Evolutionary conservation across 2,113 vertebrate species (phyloP).

Genomic region (Uria lomvia): DNA sequence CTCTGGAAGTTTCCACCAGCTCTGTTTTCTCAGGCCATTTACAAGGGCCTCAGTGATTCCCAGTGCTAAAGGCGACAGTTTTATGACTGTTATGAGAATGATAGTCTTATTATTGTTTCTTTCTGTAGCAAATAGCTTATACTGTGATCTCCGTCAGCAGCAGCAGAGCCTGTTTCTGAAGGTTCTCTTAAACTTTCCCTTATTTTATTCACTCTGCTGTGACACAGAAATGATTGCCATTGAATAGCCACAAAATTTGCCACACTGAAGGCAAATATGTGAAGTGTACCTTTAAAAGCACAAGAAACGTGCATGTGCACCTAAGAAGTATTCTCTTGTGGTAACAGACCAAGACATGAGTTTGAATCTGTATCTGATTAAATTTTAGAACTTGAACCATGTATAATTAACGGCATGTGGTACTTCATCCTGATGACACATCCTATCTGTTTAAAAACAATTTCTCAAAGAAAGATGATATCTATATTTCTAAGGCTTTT

Average conservation of each 20-base stretch:
- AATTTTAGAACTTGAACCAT: not conserved
- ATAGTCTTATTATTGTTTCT: not conserved
- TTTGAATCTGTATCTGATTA: constrained; percentile 20
- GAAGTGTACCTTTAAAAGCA: not conserved
- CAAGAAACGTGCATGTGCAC: not conserved
- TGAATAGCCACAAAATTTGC: not conserved
- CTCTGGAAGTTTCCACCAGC: not conserved
- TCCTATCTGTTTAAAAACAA: not conserved
- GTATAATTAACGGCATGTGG: not conserved
- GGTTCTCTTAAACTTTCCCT: not conserved
- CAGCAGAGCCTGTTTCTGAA: not conserved
- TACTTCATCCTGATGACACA: not conserved
- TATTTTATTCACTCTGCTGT: not conserved
- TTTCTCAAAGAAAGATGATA: constrained; percentile 21
- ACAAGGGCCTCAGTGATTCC: not conserved
- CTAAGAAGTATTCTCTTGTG: not conserved
- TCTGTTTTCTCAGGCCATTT: not conserved
- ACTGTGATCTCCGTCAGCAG: not conserved
- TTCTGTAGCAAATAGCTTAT: not conserved
- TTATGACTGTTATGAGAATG: not conserved
- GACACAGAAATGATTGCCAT: not conserved
- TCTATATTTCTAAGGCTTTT: not conserved
- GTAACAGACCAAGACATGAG: not conserved
- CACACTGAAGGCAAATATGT: not conserved
- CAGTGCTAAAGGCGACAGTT: not conserved